Base-by-base conservation (phyloP, 37 sponge, comb jelly and placozoan species). In the Ephydatia muelleri region DNA sequence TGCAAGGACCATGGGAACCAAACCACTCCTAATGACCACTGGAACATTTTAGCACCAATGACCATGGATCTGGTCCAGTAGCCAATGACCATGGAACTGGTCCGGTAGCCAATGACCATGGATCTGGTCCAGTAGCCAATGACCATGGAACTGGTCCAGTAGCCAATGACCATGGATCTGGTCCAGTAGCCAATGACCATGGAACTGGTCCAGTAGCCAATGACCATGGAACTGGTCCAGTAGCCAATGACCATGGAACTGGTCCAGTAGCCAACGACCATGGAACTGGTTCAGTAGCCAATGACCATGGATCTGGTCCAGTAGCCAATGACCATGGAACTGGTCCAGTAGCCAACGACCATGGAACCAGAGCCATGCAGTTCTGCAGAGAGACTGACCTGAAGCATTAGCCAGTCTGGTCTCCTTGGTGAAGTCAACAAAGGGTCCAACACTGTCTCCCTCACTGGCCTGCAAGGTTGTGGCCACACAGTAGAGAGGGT, bases 341-440 rank as follows among this genome's bases (percentile, higher is more conserved):
- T 11, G 16, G 57, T 57, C 57, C 19, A 5, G 57, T 57, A 57
- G n/a, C 19, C 57, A 57, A 14, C 16, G 57, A 11, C 16, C 19
- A 57, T 14, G 19, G 57, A 57, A 57, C 57, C 19, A 14, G 57
- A 19, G 43, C 43, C 3, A n/a, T n/a, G 43, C 43, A 9, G 43
- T 43, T 43, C 43, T 43, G 43, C 3, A 43, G 3, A 43, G 6
- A 9, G 43, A 3, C 19, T 57, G n/a, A 57, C 57, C 83, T 1
- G 65, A 21, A 33, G 26, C 38, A 43, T 4, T 8, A 19, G 68
- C 73, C 65, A 94, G 38, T 70, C 79, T 91, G 28, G 86, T 79
- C 64, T 94, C 92, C 22, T 22, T 21, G 22, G 40, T 80, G 35
- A 94, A 88, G 65, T 88, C 82, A 1, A 94, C 39, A 48, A 89